phyloP scores from a whole-genome alignment of 2,888 invertebrate species.

The Exephanes ischioxanthus region DNA sequence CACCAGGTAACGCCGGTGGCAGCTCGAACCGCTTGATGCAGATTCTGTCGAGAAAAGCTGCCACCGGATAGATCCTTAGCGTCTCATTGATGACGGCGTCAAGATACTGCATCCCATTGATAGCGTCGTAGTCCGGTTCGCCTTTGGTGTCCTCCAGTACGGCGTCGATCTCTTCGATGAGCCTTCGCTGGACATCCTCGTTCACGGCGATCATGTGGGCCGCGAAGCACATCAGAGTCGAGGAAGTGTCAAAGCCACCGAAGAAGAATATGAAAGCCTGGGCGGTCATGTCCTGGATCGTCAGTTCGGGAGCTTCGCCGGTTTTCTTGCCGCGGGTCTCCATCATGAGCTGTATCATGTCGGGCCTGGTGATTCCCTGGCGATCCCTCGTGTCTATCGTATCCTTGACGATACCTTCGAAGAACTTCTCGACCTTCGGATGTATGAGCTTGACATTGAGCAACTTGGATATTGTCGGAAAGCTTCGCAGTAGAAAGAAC shows the following conservation, averaged over 20 bases:
- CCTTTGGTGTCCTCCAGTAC: constrained; percentile 74
- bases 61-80: constrained; percentile 77
- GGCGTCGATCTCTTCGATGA: constrained; percentile 80
- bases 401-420: constrained; percentile 51
- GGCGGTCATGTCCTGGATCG: constrained; percentile 83
- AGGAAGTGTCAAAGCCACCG: constrained; percentile 79
- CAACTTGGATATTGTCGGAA: constrained; percentile 69
- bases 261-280: constrained; percentile 84
- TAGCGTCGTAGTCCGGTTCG: constrained; percentile 83
- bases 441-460: constrained; percentile 43
- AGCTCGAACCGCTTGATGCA: constrained; percentile 76
- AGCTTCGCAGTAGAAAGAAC: constrained; percentile 39
- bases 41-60: constrained; percentile 81
- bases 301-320: constrained; percentile 59
- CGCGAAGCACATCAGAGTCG: constrained; percentile 76
- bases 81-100: constrained; percentile 85
- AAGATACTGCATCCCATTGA: constrained; percentile 86
- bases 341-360: constrained; percentile 87
- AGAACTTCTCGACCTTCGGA: constrained; percentile 45
- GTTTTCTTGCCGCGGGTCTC: constrained; percentile 77
- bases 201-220: constrained; percentile 80
- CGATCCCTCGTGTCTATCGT: constrained; percentile 58
- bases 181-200: constrained; percentile 84
- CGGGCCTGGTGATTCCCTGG: constrained; percentile 81
- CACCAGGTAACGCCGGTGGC: constrained; percentile 76